These are phyloP conservation scores for Rhinoptilus africanus DNA, from an alignment of 2,113 vertebrate genomes.

Conservation along the genomic window DNA sequence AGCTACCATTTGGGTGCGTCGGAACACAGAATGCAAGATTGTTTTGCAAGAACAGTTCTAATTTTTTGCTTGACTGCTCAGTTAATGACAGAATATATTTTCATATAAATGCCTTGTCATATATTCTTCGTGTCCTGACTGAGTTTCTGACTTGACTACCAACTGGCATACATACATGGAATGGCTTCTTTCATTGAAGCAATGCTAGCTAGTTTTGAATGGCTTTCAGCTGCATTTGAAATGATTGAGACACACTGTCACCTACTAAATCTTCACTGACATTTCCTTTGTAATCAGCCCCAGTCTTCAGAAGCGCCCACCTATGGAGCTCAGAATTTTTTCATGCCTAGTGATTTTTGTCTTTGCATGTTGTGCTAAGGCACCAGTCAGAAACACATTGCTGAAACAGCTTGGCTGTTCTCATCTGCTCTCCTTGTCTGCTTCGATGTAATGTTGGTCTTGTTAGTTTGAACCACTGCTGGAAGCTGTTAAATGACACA, in stretches of 20 bases:
- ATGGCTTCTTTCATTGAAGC: not conserved
- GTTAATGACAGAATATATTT: slow-evolving; percentile 9
- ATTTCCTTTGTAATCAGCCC: not conserved
- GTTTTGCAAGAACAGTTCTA: not conserved
- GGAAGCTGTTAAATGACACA: not conserved
- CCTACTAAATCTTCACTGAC: not conserved
- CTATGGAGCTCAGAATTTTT: not conserved
- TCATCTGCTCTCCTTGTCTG: not conserved
- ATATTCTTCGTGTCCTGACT: slow-evolving; percentile 1
- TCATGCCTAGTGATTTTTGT: not conserved
- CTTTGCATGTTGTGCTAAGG: not conserved
- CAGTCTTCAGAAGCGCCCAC: not conserved
- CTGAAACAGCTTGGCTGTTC: not conserved
- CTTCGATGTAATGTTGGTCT: not conserved
- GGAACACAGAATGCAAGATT: not conserved
- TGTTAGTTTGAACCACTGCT: not conserved
- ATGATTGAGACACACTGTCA: not conserved
- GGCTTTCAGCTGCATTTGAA: slow-evolving; percentile 1
- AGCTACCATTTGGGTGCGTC: not conserved
- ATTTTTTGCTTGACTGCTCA: not conserved
- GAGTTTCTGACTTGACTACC: not conserved
- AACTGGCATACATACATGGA: not conserved
- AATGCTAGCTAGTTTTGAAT: not conserved
- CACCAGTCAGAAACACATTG: not conserved
- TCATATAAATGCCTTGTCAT: not conserved